Conservation (phyloP, 92 coral and sea anemone species). For the Parazoanthus swiftii region DNA sequence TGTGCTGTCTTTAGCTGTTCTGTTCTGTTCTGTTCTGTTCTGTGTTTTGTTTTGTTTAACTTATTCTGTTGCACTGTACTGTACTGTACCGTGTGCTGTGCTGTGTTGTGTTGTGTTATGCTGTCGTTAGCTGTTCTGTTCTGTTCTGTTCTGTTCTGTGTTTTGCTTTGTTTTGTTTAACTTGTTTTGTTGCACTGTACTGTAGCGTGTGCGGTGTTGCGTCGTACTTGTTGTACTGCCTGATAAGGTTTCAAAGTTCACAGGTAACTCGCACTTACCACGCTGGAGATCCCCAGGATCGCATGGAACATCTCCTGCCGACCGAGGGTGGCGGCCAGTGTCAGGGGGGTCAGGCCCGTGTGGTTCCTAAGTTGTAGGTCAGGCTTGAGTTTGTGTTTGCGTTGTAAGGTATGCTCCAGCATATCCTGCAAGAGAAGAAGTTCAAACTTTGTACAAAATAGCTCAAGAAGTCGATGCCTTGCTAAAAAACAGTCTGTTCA, state of each 20-base stretch:
- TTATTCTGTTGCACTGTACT: too few species aligned
- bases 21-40: neutral
- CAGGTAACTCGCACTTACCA: slow-evolving; percentile 44
- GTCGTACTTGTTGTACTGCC: neutral
- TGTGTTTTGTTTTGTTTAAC: neutral
- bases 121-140: neutral
- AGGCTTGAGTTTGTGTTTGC: slow-evolving; percentile 72
- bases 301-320: slow-evolving; percentile 75
- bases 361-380: slow-evolving; percentile 55
- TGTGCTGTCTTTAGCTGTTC: neutral
- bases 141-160: neutral
- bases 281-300: slow-evolving; percentile 64
- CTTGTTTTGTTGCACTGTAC: neutral
- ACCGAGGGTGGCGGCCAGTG: slow-evolving; percentile 81
- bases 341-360: slow-evolving; percentile 70
- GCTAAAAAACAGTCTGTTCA: too few species aligned
- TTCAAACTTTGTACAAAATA: neutral
- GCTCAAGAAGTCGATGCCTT: too few species aligned
- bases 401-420: slow-evolving; percentile 63
- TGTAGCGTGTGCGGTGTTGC: neutral
- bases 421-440: slow-evolving; percentile 61
- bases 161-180: too few species aligned
- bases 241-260: too few species aligned
- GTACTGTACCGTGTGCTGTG: too few species aligned
- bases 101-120: neutral